Conservation (phyloP, 1,140 invertebrate species). For the Calephelis virginiensis region DNA sequence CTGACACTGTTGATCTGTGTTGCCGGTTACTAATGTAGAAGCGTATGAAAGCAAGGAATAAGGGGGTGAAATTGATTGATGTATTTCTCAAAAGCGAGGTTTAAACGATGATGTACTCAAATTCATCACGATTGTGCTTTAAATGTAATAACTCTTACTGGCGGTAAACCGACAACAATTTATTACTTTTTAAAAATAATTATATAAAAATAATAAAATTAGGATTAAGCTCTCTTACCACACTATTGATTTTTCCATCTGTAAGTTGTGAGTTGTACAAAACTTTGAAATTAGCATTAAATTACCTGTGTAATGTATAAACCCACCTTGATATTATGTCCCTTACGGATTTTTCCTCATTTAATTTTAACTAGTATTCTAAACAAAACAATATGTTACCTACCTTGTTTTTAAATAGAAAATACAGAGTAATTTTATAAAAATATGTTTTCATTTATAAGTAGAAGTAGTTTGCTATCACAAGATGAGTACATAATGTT, state of each 20-base stretch:
- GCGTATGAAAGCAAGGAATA: conserved; percentile 21
- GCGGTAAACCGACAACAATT: not conserved
- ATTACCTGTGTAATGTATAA: not conserved
- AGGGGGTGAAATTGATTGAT: too few relatives aligned
- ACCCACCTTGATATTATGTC: too few relatives aligned
- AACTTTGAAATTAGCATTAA: not conserved
- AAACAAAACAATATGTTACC: conserved; percentile 18
- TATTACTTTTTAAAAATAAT: too few relatives aligned
- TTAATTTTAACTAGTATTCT: conserved; percentile 20
- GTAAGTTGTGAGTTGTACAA: not conserved
- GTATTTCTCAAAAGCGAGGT: too few relatives aligned
- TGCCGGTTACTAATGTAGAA: conserved; percentile 32
- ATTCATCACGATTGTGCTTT: not conserved
- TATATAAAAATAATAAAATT: too few relatives aligned
- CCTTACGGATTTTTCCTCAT: not conserved
- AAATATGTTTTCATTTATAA: conserved; percentile 24
- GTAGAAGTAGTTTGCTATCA: conserved; percentile 13
- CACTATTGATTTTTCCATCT: too few relatives aligned
- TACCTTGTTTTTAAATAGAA: conserved; percentile 25
- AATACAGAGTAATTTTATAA: conserved; percentile 24
- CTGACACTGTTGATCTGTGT: too few relatives aligned
- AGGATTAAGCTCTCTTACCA: not conserved
- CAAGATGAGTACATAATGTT: conserved; percentile 18
- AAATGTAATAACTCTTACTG: not conserved
- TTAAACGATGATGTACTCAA: too few relatives aligned